Conservation (phyloP, 2,797 vertebrate genomes). For the Gouania willdenowi region DNA sequence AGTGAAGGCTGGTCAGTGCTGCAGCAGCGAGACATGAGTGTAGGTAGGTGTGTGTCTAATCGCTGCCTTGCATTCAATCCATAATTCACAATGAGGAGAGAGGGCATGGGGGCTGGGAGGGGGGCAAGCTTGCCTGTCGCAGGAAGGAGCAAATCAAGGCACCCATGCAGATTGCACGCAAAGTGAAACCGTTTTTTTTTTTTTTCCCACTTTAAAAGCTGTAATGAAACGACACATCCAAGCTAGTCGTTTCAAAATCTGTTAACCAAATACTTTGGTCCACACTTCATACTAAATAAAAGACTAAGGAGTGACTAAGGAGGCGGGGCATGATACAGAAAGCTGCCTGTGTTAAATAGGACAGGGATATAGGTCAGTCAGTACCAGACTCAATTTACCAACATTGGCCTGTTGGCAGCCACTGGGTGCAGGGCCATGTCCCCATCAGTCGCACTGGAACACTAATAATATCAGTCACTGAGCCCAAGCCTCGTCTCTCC, state of each 20-base stretch:
- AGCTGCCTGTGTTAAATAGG: constrained; percentile 48
- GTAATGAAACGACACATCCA: no score
- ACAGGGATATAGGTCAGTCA: constrained; percentile 63
- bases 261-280: no score
- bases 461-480: constrained; percentile 53
- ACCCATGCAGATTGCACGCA: constrained; percentile 43
- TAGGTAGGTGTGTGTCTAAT: constrained; percentile 34
- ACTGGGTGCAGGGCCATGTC: constrained; percentile 56
- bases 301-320: no score
- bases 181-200: background rate
- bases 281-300: no score
- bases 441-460: constrained; percentile 41
- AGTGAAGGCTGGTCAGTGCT: constrained; percentile 1
- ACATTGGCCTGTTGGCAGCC: constrained; percentile 45
- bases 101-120: constrained; percentile 30
- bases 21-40: constrained; percentile 3
- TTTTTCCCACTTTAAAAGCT: no score
- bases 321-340: constrained; percentile 14
- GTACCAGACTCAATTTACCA: constrained; percentile 49
- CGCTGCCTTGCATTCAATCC: constrained; percentile 42
- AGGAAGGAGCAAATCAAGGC: constrained; percentile 36
- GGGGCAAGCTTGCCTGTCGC: constrained; percentile 15
- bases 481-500: constrained; percentile 4
- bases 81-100: constrained; percentile 53
- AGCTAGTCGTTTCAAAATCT: no score